Evolutionary conservation across 2,888 invertebrate genomes (phyloP).

Genomic region (Sicus ferrugineus): DNA sequence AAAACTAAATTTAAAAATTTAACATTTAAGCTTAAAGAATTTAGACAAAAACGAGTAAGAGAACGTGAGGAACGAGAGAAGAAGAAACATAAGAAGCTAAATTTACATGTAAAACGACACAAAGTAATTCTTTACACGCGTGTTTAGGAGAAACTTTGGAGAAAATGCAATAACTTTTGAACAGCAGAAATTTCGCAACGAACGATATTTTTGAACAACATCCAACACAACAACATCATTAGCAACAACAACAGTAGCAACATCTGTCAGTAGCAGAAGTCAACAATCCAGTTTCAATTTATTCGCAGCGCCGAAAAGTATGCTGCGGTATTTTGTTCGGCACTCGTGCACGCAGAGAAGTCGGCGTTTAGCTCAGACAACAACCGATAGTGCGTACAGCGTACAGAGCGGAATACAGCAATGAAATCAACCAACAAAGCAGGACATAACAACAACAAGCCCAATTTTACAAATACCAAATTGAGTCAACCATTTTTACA

Average conservation of each 20-base stretch:
- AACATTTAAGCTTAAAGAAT: slow-evolving; percentile 25
- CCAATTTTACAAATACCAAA: background rate
- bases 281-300: no score
- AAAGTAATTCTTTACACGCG: background rate
- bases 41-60: slow-evolving; percentile 23
- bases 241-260: slow-evolving; percentile 26
- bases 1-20: slow-evolving; percentile 23
- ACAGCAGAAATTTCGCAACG: background rate
- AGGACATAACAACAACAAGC: slow-evolving; percentile 10
- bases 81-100: slow-evolving; percentile 12
- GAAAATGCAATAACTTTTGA: slow-evolving; percentile 13
- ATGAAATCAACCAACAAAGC: background rate
- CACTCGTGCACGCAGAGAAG: no score
- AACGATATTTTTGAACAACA: background rate
- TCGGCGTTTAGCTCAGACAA: no score
- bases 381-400: no score
- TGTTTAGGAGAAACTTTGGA: slow-evolving; percentile 17
- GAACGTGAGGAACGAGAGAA: background rate
- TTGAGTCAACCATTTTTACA: no score
- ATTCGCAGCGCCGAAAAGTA: no score
- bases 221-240: slow-evolving; percentile 16
- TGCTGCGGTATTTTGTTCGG: no score
- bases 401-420: no score
- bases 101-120: slow-evolving; percentile 12
- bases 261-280: no score